Evolutionary conservation across 2,888 invertebrate species (phyloP), one percentile per base, ranked within the genome.

Genomic region (Atherix ibis): DNA sequence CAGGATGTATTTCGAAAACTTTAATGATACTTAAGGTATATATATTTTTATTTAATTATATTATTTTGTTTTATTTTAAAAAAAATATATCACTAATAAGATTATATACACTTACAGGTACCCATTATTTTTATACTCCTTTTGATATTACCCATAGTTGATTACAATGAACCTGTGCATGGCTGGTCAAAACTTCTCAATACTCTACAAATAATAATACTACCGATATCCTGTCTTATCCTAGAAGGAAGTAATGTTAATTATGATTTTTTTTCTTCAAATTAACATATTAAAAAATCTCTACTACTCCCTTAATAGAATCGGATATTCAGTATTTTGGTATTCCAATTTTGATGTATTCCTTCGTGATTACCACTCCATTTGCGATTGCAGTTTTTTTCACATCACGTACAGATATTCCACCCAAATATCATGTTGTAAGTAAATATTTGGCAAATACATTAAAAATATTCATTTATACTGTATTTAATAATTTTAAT

Each of bases 141-240:
- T 30, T 45, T 73, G 5, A 60, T 71, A 2, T 58, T 71, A 18
- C 73, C 74, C 1, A 58, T 69, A 6, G 69, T 72, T 12, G 67
- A 70, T 43, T 54, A 62, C 38, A 55, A 57, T 8, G 56, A 60
- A 3, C 55, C 54, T 36, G 61, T 58, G 37, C 52, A 63, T 38
- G 68, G 69, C 32, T 75, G 74, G 74, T 69, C 68, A 37, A 64
- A 68, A 45, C 52, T 66, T 27, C 53, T 74, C 12, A 67, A 69
- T 43, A 57, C 63, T 25, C 40, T 69, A 4, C 71, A 73, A 44
- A 53, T 67, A 31, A 48, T 66, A 19, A 45, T 63, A 9, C 59
- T 66, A 13, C 70, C 70, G 14, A 26, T 36, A 24, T 13, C 15
- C 22, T 16, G 34, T 15, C 3, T 34, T 4, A 18, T 27, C 2